Conservation (phyloP, 23 tunicate genomes). For the Ascidia mentula region DNA sequence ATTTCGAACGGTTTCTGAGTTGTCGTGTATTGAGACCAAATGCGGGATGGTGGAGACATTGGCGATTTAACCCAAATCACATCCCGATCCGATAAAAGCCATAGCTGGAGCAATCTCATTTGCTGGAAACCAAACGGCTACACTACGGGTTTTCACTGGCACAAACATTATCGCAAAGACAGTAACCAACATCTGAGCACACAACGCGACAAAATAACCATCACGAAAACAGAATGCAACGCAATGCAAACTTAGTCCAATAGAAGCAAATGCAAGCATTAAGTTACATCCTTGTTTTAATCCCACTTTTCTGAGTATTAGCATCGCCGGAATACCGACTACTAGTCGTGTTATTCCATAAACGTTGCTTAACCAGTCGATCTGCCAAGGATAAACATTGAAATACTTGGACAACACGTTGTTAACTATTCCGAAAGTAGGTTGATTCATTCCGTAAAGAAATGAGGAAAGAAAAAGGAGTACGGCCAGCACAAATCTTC, state of each 20-base stretch:
- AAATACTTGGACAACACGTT: neutral
- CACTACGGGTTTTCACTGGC: neutral
- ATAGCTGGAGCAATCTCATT: neutral
- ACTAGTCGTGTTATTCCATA: neutral
- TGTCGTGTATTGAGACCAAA: neutral
- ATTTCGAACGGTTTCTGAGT: neutral
- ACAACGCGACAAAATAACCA: neutral
- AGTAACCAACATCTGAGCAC: neutral
- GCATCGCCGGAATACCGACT: neutral
- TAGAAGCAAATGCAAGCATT: neutral
- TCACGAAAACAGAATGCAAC: neutral
- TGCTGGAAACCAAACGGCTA: neutral
- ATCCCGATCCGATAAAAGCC: too few species aligned
- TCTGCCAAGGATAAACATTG: neutral
- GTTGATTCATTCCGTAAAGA: too few species aligned
- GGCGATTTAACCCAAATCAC: too few species aligned
- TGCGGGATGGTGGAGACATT: too few species aligned
- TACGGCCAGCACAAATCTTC: too few species aligned
- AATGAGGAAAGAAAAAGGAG: too few species aligned
- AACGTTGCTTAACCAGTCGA: neutral
- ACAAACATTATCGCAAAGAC: neutral
- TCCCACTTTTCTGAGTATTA: neutral
- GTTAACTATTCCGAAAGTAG: neutral
- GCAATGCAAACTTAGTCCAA: neutral
- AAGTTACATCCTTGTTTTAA: neutral